phyloP scores from a whole-genome alignment of 2,113 vertebrate genomes.

The Podocnemis expansa region DNA sequence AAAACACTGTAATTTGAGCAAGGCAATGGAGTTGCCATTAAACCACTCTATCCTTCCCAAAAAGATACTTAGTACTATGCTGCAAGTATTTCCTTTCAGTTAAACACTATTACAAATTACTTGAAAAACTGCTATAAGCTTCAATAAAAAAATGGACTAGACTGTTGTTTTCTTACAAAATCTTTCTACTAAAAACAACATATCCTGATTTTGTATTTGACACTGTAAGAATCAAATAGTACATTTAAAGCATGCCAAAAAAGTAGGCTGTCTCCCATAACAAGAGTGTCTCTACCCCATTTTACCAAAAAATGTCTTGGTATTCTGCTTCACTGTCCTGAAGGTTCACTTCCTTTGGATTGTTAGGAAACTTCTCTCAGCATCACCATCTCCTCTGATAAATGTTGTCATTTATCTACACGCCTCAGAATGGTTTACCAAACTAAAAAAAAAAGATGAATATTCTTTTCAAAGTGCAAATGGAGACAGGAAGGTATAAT shows the following conservation, averaged over 20 bases:
- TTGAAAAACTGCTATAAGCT: neutral
- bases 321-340: neutral
- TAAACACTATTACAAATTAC: neutral
- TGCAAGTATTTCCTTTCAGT: neutral
- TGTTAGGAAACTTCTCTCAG: neutral
- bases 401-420: neutral
- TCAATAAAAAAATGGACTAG: neutral
- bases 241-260: neutral
- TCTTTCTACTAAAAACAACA: neutral
- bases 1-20: fast-evolving
- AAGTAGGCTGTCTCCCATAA: neutral
- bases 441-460: neutral
- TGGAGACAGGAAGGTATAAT: neutral
- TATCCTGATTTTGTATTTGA: neutral
- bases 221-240: neutral
- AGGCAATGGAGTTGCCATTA: fast-evolving
- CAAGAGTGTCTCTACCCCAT: neutral
- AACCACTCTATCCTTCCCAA: neutral
- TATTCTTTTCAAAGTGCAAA: neutral
- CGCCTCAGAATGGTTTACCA: neutral
- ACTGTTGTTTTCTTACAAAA: neutral
- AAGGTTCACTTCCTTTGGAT: neutral
- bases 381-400: neutral
- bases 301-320: neutral
- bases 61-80: fast-evolving